phyloP scores from a whole-genome alignment of 2,888 invertebrate genomes.

The Hypercompe scribonia region DNA sequence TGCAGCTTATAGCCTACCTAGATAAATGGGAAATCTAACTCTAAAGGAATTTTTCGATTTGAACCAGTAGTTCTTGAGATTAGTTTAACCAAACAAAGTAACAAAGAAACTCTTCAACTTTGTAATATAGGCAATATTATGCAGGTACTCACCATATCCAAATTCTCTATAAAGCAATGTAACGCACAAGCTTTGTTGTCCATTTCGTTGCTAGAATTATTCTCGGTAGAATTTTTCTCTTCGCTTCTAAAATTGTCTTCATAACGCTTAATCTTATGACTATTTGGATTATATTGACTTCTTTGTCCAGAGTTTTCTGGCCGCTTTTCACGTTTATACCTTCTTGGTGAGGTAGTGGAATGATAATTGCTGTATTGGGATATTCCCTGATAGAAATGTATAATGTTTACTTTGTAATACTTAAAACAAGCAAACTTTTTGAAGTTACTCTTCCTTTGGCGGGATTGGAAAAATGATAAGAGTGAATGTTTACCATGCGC shows the following conservation, averaged over 20 bases:
- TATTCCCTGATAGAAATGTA: slow-evolving; percentile 51
- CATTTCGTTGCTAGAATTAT: slow-evolving; percentile 60
- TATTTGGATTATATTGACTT: slow-evolving; percentile 79
- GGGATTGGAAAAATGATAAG: too few species aligned
- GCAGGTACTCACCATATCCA: slow-evolving; percentile 87
- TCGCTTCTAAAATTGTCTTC: slow-evolving; percentile 60
- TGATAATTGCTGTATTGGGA: slow-evolving; percentile 60
- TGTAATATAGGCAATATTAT: too few species aligned
- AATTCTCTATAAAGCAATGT: slow-evolving; percentile 90
- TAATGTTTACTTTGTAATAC: neutral
- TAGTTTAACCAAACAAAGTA: too few species aligned
- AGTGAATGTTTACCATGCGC: too few species aligned
- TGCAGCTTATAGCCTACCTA: too few species aligned
- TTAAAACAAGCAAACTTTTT: neutral
- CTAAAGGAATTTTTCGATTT: too few species aligned
- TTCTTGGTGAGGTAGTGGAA: slow-evolving; percentile 59
- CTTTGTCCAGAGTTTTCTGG: slow-evolving; percentile 76
- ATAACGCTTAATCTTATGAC: slow-evolving; percentile 57
- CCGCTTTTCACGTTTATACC: slow-evolving; percentile 71
- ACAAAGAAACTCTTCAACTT: too few species aligned
- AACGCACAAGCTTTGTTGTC: slow-evolving; percentile 85
- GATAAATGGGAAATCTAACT: too few species aligned
- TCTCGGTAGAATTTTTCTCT: slow-evolving; percentile 64
- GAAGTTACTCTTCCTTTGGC: too few species aligned
- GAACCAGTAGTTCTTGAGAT: too few species aligned